Conservation (phyloP, 2,113 vertebrate genomes). For the Calidris pugnax region DNA sequence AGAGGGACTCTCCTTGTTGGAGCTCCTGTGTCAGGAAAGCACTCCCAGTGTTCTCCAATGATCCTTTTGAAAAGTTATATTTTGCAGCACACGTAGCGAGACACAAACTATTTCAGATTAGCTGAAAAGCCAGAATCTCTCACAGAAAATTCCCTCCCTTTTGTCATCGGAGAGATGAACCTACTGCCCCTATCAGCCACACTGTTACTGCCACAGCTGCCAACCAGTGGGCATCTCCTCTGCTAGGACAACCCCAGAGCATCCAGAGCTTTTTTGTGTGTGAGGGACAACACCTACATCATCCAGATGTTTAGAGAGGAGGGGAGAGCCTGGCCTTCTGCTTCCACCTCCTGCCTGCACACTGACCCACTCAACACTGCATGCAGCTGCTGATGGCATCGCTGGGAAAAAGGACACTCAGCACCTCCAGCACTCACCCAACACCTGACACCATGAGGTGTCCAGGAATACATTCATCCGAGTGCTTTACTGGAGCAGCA, state of each 20-base stretch:
- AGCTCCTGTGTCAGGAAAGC: background rate
- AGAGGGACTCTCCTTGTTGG: background rate
- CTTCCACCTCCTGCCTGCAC: background rate
- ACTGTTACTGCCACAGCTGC: background rate
- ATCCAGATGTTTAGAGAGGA: background rate
- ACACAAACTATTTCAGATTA: background rate
- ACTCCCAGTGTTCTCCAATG: background rate
- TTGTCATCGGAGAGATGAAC: background rate
- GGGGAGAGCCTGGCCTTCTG: background rate
- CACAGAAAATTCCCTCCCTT: background rate
- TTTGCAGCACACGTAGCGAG: background rate
- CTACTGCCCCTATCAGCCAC: background rate
- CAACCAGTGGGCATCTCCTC: background rate
- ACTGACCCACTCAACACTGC: background rate
- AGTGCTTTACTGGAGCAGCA: background rate
- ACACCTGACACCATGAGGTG: background rate
- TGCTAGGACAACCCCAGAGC: background rate
- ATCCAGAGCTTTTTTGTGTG: background rate
- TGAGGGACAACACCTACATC: background rate
- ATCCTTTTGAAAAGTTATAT: background rate
- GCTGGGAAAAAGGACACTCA: accelerated
- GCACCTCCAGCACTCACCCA: background rate
- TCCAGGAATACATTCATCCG: background rate
- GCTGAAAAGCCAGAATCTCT: background rate
- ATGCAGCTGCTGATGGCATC: background rate